Conservation (phyloP, 2,888 invertebrate species). For the Acleris laterana region DNA sequence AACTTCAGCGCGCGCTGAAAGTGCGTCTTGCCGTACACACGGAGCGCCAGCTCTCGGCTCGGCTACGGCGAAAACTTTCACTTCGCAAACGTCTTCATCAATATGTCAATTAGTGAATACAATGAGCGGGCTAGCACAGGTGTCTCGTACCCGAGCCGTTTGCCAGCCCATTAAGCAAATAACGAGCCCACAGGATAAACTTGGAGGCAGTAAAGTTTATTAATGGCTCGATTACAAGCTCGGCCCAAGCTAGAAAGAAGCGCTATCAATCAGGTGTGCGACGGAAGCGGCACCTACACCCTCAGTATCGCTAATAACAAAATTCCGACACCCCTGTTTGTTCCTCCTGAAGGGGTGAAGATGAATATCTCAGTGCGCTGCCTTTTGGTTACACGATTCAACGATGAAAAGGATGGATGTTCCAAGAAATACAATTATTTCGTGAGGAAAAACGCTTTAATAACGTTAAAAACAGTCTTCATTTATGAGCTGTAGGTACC, state of each 20-base stretch:
- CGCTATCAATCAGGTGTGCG: conserved; percentile 84
- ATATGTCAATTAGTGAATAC: conserved; percentile 71
- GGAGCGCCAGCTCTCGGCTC: conserved; percentile 16
- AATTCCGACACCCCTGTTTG: conserved; percentile 82
- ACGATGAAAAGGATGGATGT: conserved; percentile 52
- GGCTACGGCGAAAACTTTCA: conserved; percentile 45
- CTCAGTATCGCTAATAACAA: conserved; percentile 83
- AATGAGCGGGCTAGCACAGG: conserved; percentile 67
- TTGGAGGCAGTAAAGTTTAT: conserved; percentile 83
- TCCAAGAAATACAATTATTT: conserved; percentile 40
- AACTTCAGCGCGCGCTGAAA: conserved; percentile 24
- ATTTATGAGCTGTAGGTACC: conserved; percentile 23
- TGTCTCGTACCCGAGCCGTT: conserved; percentile 71
- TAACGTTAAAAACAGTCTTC: conserved; percentile 24
- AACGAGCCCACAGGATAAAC: conserved; percentile 82
- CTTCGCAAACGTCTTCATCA: conserved; percentile 59
- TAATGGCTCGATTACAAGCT: conserved; percentile 85
- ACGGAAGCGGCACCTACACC: conserved; percentile 73
- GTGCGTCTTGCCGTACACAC: conserved; percentile 25
- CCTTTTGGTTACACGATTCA: conserved; percentile 56
- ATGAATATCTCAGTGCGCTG: conserved; percentile 73
- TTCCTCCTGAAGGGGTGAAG: conserved; percentile 80
- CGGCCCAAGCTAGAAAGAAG: conserved; percentile 84
- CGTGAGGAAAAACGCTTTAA: conserved; percentile 37
- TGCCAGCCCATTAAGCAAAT: conserved; percentile 82